Conservation (phyloP, 2,888 invertebrate species). For the Pseudococcus viburni region DNA sequence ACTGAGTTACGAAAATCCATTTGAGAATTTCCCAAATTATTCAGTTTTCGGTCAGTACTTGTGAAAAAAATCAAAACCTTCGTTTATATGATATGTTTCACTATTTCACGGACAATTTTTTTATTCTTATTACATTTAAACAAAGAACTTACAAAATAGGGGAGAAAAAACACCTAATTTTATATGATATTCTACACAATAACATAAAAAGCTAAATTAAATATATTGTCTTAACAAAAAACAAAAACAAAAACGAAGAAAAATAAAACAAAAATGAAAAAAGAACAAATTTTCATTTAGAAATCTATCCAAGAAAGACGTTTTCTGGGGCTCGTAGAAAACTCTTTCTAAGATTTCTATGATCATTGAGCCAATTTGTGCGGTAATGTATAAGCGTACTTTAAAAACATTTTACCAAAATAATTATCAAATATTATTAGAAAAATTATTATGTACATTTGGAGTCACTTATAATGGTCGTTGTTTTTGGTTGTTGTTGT, state of each 20-base stretch:
- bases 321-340: conserved; percentile 64
- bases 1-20: too few relatives aligned
- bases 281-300: background rate
- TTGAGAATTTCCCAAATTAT: too few relatives aligned
- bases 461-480: conserved; percentile 50
- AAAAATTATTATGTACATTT: conserved; percentile 33
- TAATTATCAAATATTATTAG: conserved; percentile 43
- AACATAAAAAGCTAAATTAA: conserved; percentile 32
- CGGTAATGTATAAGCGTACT: conserved; percentile 43
- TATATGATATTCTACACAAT: conserved; percentile 24
- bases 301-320: conserved; percentile 61
- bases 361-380: conserved; percentile 34
- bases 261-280: background rate
- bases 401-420: conserved; percentile 30
- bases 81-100: conserved; percentile 7
- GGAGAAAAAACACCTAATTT: conserved; percentile 13
- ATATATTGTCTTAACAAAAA: conserved; percentile 41
- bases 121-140: background rate
- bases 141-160: background rate
- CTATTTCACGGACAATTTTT: background rate
- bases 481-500: background rate
- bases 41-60: background rate
- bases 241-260: too few relatives aligned
- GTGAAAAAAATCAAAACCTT: background rate
- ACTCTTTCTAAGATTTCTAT: conserved; percentile 63